Evolutionary conservation across 2,113 vertebrate species (phyloP), one percentile per base, ranked within the genome.

Genomic region (Myanophis thanlyinensis): DNA sequence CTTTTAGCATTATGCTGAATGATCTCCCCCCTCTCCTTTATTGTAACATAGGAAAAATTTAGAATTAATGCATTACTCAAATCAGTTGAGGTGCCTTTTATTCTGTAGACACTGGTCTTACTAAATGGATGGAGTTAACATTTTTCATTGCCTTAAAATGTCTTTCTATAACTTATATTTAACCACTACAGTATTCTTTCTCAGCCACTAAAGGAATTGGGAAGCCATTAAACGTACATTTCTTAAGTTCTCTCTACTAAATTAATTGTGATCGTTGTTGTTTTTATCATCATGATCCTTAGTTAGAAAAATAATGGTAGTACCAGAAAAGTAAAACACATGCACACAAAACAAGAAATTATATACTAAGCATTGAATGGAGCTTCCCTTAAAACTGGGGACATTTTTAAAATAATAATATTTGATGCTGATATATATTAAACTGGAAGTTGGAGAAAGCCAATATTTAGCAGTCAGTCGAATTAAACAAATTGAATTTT

Each of bases 371-470:
- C 35, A 80, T 80, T 80, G 73, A 80, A 80, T 80, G 35, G 35
- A 10, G 7, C 20, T 40, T 90, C 89, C 91, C 90, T 62, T 11
- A 93, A 93, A 85, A 25, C 0, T 0, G 67, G 87, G 87, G 91
- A 89, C 90, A 85, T 93, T 94, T 95, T 94, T 22, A 48, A 51
- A 89, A 91, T 46, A 30, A 48, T 73, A 46, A 47, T 90, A 52
- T 90, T 89, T 3, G 90, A 23, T 59, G 47, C 46, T 49, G 73
- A 80, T 54, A n/a, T 52, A 48, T 0, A 91, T 94, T 92, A 91
- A 93, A 94, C 95, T 96, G 96, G 90, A 96, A 87, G 92, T 92
- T 86, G 90, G 92, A 87, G 94, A 94, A 95, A 95, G 94, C 93
- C 94, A 96, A 94, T 96, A 93, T 92, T 94, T 94, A 91, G 91